Percentiles rank a stretch among this genome's conserved stretches.
Conservation (phyloP, 2,888 invertebrate species). For the Leptopterna dolabrata region DNA sequence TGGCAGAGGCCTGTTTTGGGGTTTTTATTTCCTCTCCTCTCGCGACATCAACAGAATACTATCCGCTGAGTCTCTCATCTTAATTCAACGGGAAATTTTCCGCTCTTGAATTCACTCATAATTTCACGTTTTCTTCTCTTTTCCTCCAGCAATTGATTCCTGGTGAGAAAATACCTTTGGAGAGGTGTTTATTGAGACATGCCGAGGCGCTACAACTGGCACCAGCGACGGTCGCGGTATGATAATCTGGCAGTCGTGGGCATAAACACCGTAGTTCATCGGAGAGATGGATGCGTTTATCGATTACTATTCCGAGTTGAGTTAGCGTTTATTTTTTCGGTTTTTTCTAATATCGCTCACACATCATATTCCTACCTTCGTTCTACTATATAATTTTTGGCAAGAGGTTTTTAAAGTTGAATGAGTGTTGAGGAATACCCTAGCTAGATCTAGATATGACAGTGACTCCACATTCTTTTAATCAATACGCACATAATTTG, state of each 20-base stretch:
- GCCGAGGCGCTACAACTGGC: neutral
- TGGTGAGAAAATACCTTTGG: neutral
- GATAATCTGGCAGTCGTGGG: neutral
- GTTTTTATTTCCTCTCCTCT: neutral
- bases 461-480: too few species aligned
- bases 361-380: too few species aligned
- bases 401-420: too few species aligned
- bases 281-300: neutral
- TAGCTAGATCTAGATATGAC: too few species aligned
- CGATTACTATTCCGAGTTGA: neutral
- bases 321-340: too few species aligned
- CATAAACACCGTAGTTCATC: neutral
- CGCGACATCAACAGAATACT: slow-evolving; percentile 3
- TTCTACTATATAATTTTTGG: too few species aligned
- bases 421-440: too few species aligned
- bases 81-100: neutral
- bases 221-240: neutral
- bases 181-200: neutral
- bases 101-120: neutral
- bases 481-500: too few species aligned
- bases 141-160: neutral
- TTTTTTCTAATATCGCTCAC: too few species aligned
- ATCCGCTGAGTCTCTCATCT: neutral
- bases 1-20: neutral
- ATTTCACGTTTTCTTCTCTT: neutral